phyloP scores from a whole-genome alignment of 1,140 invertebrate genomes.

The Sycobia sp. region DNA sequence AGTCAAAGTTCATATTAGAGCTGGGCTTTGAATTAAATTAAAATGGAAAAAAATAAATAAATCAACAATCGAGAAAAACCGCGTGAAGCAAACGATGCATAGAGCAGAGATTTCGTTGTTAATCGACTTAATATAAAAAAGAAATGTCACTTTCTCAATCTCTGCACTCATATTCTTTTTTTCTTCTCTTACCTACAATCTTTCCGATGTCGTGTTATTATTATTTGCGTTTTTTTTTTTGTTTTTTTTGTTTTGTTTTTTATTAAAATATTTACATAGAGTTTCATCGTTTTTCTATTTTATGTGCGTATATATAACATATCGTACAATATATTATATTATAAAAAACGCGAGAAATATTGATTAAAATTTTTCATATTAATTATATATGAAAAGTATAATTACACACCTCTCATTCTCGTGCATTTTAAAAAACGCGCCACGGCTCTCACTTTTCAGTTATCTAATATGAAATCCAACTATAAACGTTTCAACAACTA shows the following conservation, averaged over 20 bases:
- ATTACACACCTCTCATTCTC: constrained; percentile 18
- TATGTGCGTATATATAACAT: constrained; percentile 3
- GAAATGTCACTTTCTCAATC: constrained; percentile 20
- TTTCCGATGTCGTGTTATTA: too few species aligned
- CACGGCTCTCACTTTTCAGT: constrained; percentile 15
- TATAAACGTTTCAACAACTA: constrained; percentile 57
- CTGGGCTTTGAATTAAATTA: constrained; percentile 29
- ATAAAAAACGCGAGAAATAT: too few species aligned
- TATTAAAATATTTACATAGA: constrained; percentile 33
- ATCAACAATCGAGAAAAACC: constrained; percentile 1
- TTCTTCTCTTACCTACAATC: too few species aligned
- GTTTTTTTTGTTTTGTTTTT: background rate
- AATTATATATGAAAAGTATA: constrained; percentile 22
- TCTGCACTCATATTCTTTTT: background rate
- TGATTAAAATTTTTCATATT: too few species aligned
- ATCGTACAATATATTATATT: background rate
- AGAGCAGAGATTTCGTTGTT: constrained; percentile 52
- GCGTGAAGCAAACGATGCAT: constrained; percentile 37
- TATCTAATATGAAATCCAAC: constrained; percentile 57
- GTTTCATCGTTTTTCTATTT: background rate
- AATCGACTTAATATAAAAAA: constrained; percentile 38
- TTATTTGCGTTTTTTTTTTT: background rate
- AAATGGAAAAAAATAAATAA: background rate
- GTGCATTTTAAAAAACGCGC: constrained; percentile 2
- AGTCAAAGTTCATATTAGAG: constrained; percentile 54